phyloP scores from a whole-genome alignment of 1,140 invertebrate species.

The Drosophila watanabei region DNA sequence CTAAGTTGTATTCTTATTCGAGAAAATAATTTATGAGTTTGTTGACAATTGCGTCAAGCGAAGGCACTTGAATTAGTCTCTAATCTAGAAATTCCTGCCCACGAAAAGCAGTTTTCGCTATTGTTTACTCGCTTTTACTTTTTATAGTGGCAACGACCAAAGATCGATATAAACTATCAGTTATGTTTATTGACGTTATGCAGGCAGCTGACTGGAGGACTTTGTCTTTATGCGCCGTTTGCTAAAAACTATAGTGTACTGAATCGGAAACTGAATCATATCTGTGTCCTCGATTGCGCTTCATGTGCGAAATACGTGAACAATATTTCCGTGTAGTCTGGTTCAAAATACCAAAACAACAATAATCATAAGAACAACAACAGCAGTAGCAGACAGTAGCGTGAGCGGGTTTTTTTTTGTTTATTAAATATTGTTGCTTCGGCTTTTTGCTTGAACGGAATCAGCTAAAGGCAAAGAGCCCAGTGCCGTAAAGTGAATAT shows the following conservation, averaged over 20 bases:
- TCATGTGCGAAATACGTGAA: conserved; percentile 36
- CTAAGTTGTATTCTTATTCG: conserved; percentile 5
- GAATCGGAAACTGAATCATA: conserved; percentile 26
- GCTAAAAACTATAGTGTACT: conserved; percentile 17
- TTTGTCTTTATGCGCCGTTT: conserved; percentile 13
- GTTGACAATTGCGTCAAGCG: conserved; percentile 27
- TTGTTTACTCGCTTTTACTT: conserved; percentile 34
- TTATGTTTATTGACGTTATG: conserved; percentile 9
- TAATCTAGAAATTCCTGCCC: conserved; percentile 29
- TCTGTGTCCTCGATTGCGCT: conserved; percentile 54
- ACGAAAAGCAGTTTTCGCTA: conserved; percentile 4
- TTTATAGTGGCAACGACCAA: conserved; percentile 21
- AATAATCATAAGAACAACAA: conserved; percentile 25
- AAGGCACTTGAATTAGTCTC: conserved; percentile 10
- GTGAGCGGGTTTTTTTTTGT: conserved; percentile 40
- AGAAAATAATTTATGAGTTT: conserved; percentile 43
- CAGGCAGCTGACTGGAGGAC: conserved; percentile 9
- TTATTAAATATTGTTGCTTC: conserved; percentile 31
- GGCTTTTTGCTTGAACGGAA: conserved; percentile 16
- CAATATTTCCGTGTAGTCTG: conserved; percentile 58
- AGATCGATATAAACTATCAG: conserved; percentile 50
- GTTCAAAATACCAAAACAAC: conserved; percentile 39
- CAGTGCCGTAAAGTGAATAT: conserved; percentile 40
- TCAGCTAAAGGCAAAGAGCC: conserved; percentile 20
- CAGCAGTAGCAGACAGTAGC: not conserved